phyloP scores from a whole-genome alignment of 1,140 invertebrate species.

The Melitaea cinxia region DNA sequence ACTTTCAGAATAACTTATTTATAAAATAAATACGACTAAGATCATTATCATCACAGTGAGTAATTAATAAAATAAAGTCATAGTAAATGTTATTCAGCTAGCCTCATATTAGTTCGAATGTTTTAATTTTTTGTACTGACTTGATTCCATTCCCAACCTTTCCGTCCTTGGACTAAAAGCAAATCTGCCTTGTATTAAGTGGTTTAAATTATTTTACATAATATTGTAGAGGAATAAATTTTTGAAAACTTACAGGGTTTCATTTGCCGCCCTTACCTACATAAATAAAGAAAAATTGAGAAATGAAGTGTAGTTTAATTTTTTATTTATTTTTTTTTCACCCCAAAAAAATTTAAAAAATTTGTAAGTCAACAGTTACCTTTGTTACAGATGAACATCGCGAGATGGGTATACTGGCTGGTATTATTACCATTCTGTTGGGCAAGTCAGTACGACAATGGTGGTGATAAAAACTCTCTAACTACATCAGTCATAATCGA shows the following conservation, averaged over 20 bases:
- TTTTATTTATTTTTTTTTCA: slow-evolving; percentile 45
- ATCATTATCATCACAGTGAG: too few species aligned
- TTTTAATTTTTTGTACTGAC: slow-evolving; percentile 38
- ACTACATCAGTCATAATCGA: slow-evolving; percentile 43
- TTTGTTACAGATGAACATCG: slow-evolving; percentile 71
- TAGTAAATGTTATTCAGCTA: too few species aligned
- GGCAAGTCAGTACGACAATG: slow-evolving; percentile 61
- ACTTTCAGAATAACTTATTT: too few species aligned
- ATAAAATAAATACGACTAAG: too few species aligned
- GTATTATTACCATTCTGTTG: slow-evolving; percentile 47
- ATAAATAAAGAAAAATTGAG: slow-evolving; percentile 73
- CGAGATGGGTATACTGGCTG: slow-evolving; percentile 51
- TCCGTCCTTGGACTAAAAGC: slow-evolving; percentile 38
- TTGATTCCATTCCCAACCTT: slow-evolving; percentile 27
- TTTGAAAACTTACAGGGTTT: slow-evolving; percentile 72
- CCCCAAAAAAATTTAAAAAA: slow-evolving; percentile 15
- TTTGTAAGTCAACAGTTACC: slow-evolving; percentile 48
- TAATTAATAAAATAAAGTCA: too few species aligned
- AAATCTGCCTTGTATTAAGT: slow-evolving; percentile 26
- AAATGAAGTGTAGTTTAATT: slow-evolving; percentile 77
- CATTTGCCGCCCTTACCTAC: slow-evolving; percentile 72
- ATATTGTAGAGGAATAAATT: slow-evolving; percentile 57
- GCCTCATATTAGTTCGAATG: too few species aligned
- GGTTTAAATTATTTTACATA: slow-evolving; percentile 13
- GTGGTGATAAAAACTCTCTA: slow-evolving; percentile 67